Percentiles rank a stretch among this genome's conserved stretches.
These are phyloP conservation scores for Actinia equina DNA, from an alignment of 64 coral and sea anemone species.

Conservation along the genomic window DNA sequence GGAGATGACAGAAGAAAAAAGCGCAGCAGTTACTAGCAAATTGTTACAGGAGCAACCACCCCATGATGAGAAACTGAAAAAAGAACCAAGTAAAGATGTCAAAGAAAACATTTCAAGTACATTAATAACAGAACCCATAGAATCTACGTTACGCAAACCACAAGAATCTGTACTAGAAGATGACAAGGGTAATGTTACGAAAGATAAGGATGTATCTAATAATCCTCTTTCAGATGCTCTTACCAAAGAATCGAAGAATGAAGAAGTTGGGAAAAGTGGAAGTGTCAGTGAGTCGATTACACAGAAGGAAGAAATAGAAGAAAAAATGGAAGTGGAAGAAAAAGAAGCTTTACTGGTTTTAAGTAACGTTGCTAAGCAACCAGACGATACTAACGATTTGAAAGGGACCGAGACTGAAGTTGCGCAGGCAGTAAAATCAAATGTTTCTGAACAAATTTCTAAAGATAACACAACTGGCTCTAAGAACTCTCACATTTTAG, in stretches of 20 bases:
- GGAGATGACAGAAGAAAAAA: neutral
- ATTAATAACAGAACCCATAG: neutral
- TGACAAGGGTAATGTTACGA: neutral
- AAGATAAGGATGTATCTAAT: neutral
- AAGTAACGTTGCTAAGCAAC: neutral
- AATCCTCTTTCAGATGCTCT: neutral
- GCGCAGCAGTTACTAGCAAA: too few relatives aligned
- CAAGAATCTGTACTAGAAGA: conserved; percentile 25
- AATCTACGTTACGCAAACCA: neutral
- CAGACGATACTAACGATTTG: neutral
- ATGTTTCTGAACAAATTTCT: neutral
- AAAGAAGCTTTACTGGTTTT: neutral
- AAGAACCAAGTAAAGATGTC: neutral
- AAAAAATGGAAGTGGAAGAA: neutral
- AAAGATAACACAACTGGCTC: neutral
- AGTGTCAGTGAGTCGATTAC: neutral
- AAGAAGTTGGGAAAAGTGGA: neutral
- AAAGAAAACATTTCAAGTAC: neutral
- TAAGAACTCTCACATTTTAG: neutral
- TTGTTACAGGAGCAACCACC: neutral
- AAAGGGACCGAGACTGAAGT: neutral
- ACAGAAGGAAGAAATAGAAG: neutral
- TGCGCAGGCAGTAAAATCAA: neutral
- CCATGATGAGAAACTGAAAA: neutral
- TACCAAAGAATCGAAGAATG: neutral